A percentile compares a stretch with the other conserved stretches of the same genome.
Conservation (phyloP, 2,797 vertebrate species). For the Philypnodon macrostomus region DNA sequence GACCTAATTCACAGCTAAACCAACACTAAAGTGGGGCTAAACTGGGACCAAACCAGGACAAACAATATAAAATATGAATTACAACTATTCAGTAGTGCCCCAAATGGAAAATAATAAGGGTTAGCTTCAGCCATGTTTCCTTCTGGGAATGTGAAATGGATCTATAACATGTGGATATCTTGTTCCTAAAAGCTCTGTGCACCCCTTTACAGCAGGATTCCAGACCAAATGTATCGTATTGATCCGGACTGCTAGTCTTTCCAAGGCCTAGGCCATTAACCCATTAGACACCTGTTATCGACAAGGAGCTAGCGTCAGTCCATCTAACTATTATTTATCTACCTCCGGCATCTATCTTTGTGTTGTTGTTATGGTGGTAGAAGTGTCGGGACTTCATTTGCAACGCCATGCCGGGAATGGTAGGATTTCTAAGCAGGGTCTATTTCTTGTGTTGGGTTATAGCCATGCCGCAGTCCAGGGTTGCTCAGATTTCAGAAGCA, state of each 20-base stretch:
- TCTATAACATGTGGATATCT: conserved; percentile 54
- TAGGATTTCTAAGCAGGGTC: conserved; percentile 54
- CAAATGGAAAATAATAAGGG: conserved; percentile 27
- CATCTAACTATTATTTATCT: conserved; percentile 11
- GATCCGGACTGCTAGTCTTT: conserved; percentile 46
- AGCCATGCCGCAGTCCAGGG: conserved; percentile 27
- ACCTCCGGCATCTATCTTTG: conserved; percentile 7
- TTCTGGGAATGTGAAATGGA: conserved; percentile 67
- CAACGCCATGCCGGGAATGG: conserved; percentile 53
- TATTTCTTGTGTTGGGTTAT: conserved; percentile 68
- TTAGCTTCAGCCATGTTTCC: conserved; percentile 31
- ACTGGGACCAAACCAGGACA: not conserved
- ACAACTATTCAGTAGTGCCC: conserved; percentile 1
- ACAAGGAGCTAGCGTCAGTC: conserved; percentile 4
- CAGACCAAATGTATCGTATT: conserved; percentile 58
- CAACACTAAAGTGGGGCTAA: too few relatives aligned
- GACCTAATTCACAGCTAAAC: too few relatives aligned
- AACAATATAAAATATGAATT: not conserved
- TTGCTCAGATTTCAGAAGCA: conserved; percentile 52
- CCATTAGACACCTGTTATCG: conserved; percentile 51
- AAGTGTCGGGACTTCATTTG: conserved; percentile 12
- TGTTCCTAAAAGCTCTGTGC: conserved; percentile 67
- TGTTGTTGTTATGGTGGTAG: conserved; percentile 5
- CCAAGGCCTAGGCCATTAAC: conserved; percentile 57
- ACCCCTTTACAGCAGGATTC: conserved; percentile 24